Conservation (phyloP, 2,888 invertebrate genomes). For the Drosophila colorata region DNA sequence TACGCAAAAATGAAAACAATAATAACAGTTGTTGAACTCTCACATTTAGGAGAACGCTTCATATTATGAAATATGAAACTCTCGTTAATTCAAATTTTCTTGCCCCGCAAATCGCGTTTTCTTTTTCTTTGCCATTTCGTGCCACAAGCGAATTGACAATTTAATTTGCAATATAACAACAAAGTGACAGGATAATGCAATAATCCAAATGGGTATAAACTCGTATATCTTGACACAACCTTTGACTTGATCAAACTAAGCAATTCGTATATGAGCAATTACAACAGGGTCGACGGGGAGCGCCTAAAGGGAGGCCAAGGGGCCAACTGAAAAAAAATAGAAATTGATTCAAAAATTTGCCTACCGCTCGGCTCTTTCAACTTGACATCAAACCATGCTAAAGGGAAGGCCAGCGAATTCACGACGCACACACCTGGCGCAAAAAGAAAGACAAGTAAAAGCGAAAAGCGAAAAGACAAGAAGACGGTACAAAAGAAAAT, state of each 20-base stretch:
- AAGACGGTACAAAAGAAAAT: constrained; percentile 55
- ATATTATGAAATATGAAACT: constrained; percentile 39
- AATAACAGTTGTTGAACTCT: constrained; percentile 12
- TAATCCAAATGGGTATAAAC: constrained; percentile 60
- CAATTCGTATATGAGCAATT: constrained; percentile 31
- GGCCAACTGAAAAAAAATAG: constrained; percentile 19
- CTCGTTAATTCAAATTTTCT: constrained; percentile 16
- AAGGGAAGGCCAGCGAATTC: constrained; percentile 10
- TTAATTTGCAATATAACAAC: constrained; percentile 70
- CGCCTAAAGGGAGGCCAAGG: too few species aligned
- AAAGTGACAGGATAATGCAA: constrained; percentile 75
- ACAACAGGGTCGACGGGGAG: background rate
- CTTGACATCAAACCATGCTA: constrained; percentile 21
- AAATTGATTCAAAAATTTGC: constrained; percentile 57
- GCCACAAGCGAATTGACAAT: constrained; percentile 71
- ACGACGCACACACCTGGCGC: constrained; percentile 33
- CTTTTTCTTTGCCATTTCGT: constrained; percentile 37
- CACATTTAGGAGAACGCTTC: background rate
- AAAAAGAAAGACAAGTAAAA: constrained; percentile 8
- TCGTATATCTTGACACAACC: constrained; percentile 28
- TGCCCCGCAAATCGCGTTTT: constrained; percentile 38
- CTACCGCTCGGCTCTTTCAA: constrained; percentile 9
- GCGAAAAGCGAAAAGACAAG: constrained; percentile 14
- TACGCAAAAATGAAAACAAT: constrained; percentile 6
- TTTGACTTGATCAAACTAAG: constrained; percentile 29